A percentile compares a stretch with the other conserved stretches of the same genome.
Evolutionary conservation across 92 coral and sea anemone species (phyloP).

Genomic region (Phenganax subtilis): DNA sequence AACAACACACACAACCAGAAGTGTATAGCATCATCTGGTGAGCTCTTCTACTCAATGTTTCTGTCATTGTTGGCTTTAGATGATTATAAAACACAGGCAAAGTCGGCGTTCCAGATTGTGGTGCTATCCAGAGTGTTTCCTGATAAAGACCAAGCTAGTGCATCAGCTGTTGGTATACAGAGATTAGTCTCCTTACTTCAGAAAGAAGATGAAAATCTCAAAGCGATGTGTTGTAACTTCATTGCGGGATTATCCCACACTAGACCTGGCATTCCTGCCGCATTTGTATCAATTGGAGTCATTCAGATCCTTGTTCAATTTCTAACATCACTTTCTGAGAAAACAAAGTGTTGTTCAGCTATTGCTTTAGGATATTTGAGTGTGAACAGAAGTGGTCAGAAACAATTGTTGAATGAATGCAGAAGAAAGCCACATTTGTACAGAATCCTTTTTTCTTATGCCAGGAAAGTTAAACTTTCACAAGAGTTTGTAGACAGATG

Average conservation of each 20-base stretch:
- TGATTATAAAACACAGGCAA: constrained; percentile 58
- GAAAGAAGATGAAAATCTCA: constrained; percentile 65
- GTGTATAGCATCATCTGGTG: constrained; percentile 76
- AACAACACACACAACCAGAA: constrained; percentile 82
- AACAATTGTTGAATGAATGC: constrained; percentile 81
- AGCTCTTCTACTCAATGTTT: constrained; percentile 72
- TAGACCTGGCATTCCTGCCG: constrained; percentile 94
- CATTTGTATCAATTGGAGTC: constrained; percentile 86
- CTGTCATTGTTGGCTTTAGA: constrained; percentile 64
- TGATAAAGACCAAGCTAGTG: constrained; percentile 81
- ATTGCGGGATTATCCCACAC: constrained; percentile 92
- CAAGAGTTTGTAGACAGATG: constrained; percentile 92
- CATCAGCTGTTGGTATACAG: constrained; percentile 86
- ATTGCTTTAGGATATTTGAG: constrained; percentile 91
- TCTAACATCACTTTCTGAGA: constrained; percentile 73
- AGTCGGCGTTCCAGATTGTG: constrained; percentile 86
- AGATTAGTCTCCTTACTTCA: constrained; percentile 66
- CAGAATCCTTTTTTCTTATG: constrained; percentile 74
- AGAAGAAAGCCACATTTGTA: constrained; percentile 83
- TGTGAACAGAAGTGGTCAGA: constrained; percentile 80
- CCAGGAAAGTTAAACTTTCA: constrained; percentile 87
- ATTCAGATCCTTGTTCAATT: constrained; percentile 63
- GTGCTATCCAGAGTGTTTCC: constrained; percentile 85
- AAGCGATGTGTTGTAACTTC: constrained; percentile 77
- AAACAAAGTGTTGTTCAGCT: constrained; percentile 82